Evolutionary conservation across 2,888 invertebrate species (phyloP).

Genomic region (Adelognathus sp.): DNA sequence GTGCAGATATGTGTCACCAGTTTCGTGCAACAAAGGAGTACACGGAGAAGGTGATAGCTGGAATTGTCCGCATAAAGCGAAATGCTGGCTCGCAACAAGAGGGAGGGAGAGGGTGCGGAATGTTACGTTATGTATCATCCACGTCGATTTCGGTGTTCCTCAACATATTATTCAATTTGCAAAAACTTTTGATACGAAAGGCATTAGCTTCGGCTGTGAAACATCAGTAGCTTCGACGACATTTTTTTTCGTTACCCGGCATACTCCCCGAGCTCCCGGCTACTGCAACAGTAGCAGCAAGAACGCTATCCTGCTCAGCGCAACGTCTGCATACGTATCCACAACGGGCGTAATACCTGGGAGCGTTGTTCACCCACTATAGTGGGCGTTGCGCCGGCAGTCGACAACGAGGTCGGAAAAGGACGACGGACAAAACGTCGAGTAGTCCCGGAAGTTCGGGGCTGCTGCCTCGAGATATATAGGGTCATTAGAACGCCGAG

Average conservation of each 20-base stretch:
- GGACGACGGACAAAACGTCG: slow-evolving; percentile 32
- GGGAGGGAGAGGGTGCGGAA: too few relatives aligned
- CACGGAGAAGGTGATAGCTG: slow-evolving; percentile 4
- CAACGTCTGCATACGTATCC: background rate
- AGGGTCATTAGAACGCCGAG: slow-evolving; percentile 66
- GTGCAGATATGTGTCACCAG: background rate
- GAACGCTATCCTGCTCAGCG: background rate
- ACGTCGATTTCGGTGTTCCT: too few relatives aligned
- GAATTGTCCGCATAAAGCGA: slow-evolving; percentile 3
- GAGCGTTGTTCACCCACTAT: slow-evolving; percentile 32
- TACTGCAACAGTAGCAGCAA: slow-evolving; percentile 3
- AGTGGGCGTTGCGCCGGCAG: slow-evolving; percentile 33
- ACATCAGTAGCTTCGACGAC: background rate
- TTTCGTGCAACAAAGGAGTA: background rate
- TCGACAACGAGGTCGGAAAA: slow-evolving; percentile 29
- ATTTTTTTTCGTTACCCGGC: slow-evolving; percentile 17
- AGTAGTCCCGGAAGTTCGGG: background rate
- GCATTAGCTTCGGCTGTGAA: background rate
- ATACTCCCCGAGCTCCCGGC: slow-evolving; percentile 1
- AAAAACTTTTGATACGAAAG: too few relatives aligned
- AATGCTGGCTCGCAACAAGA: too few relatives aligned
- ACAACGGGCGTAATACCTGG: slow-evolving; percentile 14
- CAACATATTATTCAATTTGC: too few relatives aligned
- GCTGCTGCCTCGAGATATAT: background rate
- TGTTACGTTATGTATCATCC: too few relatives aligned